phyloP scores from a whole-genome alignment of 2,113 vertebrate species.

The Passer montanus region DNA sequence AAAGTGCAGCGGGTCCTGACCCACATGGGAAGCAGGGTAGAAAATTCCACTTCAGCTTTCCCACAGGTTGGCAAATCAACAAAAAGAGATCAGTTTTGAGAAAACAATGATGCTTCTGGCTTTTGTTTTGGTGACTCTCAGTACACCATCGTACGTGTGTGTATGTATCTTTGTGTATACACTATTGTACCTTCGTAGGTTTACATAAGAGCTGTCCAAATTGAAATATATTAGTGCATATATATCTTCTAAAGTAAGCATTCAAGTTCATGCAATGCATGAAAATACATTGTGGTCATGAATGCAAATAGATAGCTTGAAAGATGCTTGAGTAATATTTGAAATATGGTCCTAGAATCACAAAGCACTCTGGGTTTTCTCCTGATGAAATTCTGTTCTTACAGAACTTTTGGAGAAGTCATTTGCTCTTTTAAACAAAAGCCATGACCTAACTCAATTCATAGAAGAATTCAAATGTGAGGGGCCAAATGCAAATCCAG shows the following conservation, averaged over 20 bases:
- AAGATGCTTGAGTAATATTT: background rate
- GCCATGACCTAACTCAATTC: constrained; percentile 81
- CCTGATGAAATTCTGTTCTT: background rate
- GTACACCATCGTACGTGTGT: background rate
- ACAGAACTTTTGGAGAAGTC: constrained; percentile 88
- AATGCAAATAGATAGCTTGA: background rate
- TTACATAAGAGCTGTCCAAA: background rate
- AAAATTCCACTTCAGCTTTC: background rate
- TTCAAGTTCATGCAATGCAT: background rate
- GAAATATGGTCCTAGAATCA: background rate
- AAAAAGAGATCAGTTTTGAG: background rate
- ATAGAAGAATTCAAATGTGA: constrained; percentile 82
- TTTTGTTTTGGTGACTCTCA: background rate
- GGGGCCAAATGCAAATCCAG: constrained; percentile 74
- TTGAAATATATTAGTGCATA: background rate
- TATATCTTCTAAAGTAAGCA: background rate
- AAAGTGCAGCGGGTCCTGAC: background rate
- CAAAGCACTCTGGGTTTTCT: background rate
- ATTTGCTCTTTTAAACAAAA: constrained; percentile 85
- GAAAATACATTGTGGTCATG: fast-evolving
- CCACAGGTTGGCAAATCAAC: background rate
- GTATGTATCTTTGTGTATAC: background rate
- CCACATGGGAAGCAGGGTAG: background rate
- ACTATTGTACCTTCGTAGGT: background rate
- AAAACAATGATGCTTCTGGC: background rate